These are phyloP conservation scores for Catostomus latipinnis DNA, from an alignment of 2,797 vertebrate species.

Conservation along the genomic window DNA sequence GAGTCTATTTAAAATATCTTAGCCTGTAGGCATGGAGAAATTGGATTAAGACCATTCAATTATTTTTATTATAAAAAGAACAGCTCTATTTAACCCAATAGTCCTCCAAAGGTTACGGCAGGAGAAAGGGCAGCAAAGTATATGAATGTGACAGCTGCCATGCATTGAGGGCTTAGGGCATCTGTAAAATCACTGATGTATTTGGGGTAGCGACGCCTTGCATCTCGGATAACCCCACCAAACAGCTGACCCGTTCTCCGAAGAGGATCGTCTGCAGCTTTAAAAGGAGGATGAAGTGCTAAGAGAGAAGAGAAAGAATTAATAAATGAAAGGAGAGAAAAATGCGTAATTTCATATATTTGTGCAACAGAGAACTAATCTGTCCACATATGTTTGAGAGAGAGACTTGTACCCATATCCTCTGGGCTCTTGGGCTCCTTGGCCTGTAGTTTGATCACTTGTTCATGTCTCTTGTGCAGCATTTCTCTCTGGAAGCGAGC, in stretches of 20 bases:
- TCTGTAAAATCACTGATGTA: slow-evolving; percentile 96
- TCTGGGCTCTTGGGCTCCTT: slow-evolving; percentile 87
- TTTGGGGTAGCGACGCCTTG: slow-evolving; percentile 87
- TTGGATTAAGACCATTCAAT: no score
- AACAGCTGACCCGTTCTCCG: slow-evolving; percentile 87
- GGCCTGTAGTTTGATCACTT: slow-evolving; percentile 82
- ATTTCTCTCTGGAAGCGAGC: slow-evolving; percentile 95
- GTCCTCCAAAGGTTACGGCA: slow-evolving; percentile 94
- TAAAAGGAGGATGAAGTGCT: slow-evolving; percentile 72
- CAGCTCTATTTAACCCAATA: slow-evolving; percentile 81
- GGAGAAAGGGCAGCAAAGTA: slow-evolving; percentile 96
- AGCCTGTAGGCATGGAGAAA: no score
- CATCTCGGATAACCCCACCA: slow-evolving; percentile 88
- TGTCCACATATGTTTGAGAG: neutral
- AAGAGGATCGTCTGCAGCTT: slow-evolving; percentile 86
- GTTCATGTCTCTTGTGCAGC: slow-evolving; percentile 91
- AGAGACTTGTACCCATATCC: slow-evolving; percentile 82
- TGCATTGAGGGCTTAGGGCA: slow-evolving; percentile 90
- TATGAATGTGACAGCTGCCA: slow-evolving; percentile 95
- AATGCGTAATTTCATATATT: neutral
- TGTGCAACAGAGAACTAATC: neutral
- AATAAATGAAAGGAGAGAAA: neutral
- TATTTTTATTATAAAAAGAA: neutral
- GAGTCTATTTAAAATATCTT: neutral
- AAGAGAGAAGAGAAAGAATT: slow-evolving; percentile 51